These are phyloP conservation scores for Dicycla oo DNA, from an alignment of 2,888 invertebrate species.

Conservation along the genomic window DNA sequence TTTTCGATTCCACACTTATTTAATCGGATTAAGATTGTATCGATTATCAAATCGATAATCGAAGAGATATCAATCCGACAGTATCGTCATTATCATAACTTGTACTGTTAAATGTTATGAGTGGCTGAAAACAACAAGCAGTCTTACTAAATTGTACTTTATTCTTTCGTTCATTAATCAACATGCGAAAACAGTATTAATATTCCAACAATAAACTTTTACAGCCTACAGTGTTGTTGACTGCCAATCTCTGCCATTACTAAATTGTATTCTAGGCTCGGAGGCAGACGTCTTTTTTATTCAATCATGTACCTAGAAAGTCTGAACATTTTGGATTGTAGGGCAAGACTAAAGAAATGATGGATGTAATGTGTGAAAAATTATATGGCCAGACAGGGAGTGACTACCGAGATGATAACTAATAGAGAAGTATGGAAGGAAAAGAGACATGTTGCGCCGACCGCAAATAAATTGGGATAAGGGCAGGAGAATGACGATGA, in stretches of 20 bases:
- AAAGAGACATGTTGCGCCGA: no score
- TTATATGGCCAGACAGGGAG: no score
- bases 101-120: neutral
- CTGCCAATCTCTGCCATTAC: conserved; percentile 44
- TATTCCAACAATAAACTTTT: conserved; percentile 60
- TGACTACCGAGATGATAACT: no score
- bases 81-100: neutral
- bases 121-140: conserved; percentile 17
- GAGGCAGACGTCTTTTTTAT: conserved; percentile 21
- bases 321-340: no score
- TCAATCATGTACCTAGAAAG: neutral
- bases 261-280: conserved; percentile 50
- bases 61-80: conserved; percentile 4
- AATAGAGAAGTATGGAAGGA: no score
- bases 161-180: conserved; percentile 52
- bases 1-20: neutral
- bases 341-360: no score
- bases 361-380: no score
- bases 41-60: conserved; percentile 19
- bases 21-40: conserved; percentile 17
- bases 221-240: conserved; percentile 55
- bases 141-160: conserved; percentile 4
- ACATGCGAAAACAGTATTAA: conserved; percentile 54
- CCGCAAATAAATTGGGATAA: no score
- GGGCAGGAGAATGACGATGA: no score